These are phyloP conservation scores for Cliona cf. orientalis DNA, from an alignment of 37 sponge, comb jelly and placozoan genomes.

Conservation along the genomic window DNA sequence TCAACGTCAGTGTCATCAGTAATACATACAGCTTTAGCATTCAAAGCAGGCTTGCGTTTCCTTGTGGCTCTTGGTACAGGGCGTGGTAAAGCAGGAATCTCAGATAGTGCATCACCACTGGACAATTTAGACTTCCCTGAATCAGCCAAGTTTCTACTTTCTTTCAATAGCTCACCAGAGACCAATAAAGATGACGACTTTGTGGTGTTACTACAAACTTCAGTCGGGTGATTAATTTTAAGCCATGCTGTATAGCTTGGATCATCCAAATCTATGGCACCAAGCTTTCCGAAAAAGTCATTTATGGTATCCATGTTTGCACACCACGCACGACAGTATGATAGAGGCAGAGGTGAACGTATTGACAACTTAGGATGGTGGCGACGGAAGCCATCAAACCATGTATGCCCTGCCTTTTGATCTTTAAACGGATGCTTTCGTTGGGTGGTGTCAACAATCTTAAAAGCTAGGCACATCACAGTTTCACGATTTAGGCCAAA, in stretches of 20 bases:
- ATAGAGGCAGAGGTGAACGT: slow-evolving; percentile 51
- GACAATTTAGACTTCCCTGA: slow-evolving; percentile 23
- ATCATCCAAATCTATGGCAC: slow-evolving; percentile 27
- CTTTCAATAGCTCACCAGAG: slow-evolving; percentile 13
- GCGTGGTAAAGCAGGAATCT: slow-evolving; percentile 22
- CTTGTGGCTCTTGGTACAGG: slow-evolving; percentile 1
- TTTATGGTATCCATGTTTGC: slow-evolving; percentile 31
- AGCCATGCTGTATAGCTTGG: slow-evolving; percentile 34
- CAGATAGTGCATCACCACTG: slow-evolving; percentile 24
- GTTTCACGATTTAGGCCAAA: slow-evolving; percentile 30
- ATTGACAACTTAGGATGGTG: slow-evolving; percentile 38
- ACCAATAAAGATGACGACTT: slow-evolving; percentile 21
- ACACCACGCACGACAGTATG: slow-evolving; percentile 35
- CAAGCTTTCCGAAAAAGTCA: slow-evolving; percentile 52
- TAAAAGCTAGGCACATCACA: slow-evolving; percentile 32
- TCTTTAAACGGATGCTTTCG: slow-evolving; percentile 48
- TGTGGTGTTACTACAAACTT: slow-evolving; percentile 29
- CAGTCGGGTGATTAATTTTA: slow-evolving; percentile 35
- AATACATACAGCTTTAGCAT: slow-evolving; percentile 40
- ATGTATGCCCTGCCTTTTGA: slow-evolving; percentile 39
- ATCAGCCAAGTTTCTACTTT: neutral
- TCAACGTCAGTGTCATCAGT: slow-evolving; percentile 19
- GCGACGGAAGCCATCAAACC: slow-evolving; percentile 49
- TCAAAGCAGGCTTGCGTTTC: slow-evolving; percentile 34
- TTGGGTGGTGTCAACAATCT: slow-evolving; percentile 25